These are phyloP conservation scores for Ptychoptera contaminata DNA, from an alignment of 2,888 invertebrate genomes.

Conservation along the genomic window DNA sequence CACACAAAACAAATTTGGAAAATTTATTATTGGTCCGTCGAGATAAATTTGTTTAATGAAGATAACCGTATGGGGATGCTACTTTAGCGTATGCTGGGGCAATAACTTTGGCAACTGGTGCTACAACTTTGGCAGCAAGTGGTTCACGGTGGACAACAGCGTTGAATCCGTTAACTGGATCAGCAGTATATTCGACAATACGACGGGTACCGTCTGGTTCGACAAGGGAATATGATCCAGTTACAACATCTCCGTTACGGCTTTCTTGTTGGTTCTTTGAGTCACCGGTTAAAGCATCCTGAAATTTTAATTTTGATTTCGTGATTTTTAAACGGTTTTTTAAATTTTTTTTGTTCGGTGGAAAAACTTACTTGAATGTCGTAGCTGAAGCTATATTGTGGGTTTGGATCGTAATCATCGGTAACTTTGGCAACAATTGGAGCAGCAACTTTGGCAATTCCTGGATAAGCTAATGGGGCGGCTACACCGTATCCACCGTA, in stretches of 20 bases:
- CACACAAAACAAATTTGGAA: too few relatives aligned
- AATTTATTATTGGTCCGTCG: too few relatives aligned
- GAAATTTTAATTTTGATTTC: background rate
- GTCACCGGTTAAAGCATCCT: constrained; percentile 36
- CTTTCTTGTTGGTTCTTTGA: constrained; percentile 38
- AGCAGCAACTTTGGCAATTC: constrained; percentile 4
- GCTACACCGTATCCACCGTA: constrained; percentile 15
- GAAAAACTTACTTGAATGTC: constrained; percentile 28
- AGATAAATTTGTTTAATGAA: too few relatives aligned
- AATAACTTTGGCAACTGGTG: constrained; percentile 18
- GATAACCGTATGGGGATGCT: too few relatives aligned
- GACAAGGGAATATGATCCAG: constrained; percentile 36
- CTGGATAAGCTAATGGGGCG: constrained; percentile 6
- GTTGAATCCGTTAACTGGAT: constrained; percentile 41
- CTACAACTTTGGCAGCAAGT: constrained; percentile 25
- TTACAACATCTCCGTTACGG: constrained; percentile 37
- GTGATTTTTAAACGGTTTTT: background rate
- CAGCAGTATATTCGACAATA: constrained; percentile 39
- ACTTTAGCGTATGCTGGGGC: too few relatives aligned
- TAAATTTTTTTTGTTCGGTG: background rate
- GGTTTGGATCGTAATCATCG: constrained; percentile 33
- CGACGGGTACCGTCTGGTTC: constrained; percentile 40
- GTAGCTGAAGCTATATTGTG: constrained; percentile 38
- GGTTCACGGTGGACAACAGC: constrained; percentile 38
- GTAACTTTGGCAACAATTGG: constrained; percentile 11